Evolutionary conservation across 1,140 invertebrate species (phyloP).

Genomic region (Neotoxoptera formosana): DNA sequence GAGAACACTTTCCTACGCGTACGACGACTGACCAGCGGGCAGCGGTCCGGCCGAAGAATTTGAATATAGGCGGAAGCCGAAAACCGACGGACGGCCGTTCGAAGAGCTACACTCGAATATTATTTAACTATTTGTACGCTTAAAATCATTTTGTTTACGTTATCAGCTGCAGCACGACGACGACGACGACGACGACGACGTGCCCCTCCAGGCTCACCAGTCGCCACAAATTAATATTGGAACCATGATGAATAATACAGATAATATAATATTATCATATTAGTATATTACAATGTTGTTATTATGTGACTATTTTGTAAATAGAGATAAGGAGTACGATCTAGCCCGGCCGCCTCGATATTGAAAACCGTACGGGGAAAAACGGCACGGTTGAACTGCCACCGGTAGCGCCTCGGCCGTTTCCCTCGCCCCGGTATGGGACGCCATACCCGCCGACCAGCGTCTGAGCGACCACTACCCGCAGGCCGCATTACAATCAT

Average conservation of each 20-base stretch:
- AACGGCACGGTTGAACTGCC: too few species aligned
- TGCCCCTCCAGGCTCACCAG: conserved; percentile 1
- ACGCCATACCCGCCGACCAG: too few species aligned
- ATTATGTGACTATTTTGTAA: too few species aligned
- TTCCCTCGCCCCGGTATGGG: too few species aligned
- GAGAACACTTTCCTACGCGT: not conserved
- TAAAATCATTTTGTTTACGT: conserved; percentile 34
- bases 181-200: not conserved
- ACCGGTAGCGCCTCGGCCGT: too few species aligned
- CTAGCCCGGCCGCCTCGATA: too few species aligned
- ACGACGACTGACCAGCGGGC: not conserved
- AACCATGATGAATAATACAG: not conserved
- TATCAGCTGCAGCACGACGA: not conserved
- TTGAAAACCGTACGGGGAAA: too few species aligned
- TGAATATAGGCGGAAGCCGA: not conserved
- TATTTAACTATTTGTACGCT: not conserved
- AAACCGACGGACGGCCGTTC: not conserved
- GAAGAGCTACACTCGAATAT: not conserved
- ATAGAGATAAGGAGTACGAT: too few species aligned
- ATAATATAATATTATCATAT: too few species aligned
- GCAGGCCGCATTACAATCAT: too few species aligned
- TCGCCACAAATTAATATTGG: not conserved
- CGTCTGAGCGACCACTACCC: too few species aligned
- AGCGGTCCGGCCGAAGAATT: not conserved
- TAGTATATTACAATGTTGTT: too few species aligned